Evolutionary conservation across 2,113 vertebrate genomes (phyloP).

Genomic region (Xenopus laevis): DNA sequence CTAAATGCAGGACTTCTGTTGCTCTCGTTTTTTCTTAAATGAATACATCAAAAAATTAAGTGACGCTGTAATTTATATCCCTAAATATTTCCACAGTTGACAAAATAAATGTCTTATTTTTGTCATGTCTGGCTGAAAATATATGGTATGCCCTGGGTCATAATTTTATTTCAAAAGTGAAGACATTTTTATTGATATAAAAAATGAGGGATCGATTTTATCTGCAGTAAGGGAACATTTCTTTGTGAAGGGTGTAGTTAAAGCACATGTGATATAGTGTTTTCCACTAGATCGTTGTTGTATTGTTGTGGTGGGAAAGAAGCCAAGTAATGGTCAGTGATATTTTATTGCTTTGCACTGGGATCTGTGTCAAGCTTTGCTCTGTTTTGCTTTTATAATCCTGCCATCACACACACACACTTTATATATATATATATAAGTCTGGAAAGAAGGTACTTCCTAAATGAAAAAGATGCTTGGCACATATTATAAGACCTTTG

Average conservation of each 20-base stretch:
- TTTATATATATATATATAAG: too few relatives aligned
- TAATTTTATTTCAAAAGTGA: conserved; percentile 45
- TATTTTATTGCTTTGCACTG: conserved; percentile 39
- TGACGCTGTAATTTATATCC: conserved; percentile 17
- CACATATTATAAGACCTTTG: too few relatives aligned
- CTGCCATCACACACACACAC: not conserved
- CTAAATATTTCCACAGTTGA: conserved; percentile 25
- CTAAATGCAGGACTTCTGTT: too few relatives aligned
- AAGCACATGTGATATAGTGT: conserved; percentile 43
- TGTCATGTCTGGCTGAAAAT: conserved; percentile 41
- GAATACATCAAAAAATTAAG: not conserved
- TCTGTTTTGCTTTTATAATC: conserved; percentile 39
- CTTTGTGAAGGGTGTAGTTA: conserved; percentile 44
- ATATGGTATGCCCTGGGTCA: conserved; percentile 44
- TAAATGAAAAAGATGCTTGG: too few relatives aligned
- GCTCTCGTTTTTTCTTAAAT: too few relatives aligned
- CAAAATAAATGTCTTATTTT: conserved; percentile 46
- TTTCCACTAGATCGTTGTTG: conserved; percentile 44
- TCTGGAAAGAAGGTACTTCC: too few relatives aligned
- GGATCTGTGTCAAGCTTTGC: conserved; percentile 42
- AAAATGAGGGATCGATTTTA: conserved; percentile 46
- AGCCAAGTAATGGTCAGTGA: conserved; percentile 46
- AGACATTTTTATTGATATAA: conserved; percentile 47
- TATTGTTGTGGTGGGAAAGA: conserved; percentile 44
- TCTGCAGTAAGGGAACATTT: conserved; percentile 46